Percentiles rank a stretch among this genome's conserved stretches.
phyloP scores from a whole-genome alignment of 2,888 invertebrate species.

The Caradrina clavipalpis region DNA sequence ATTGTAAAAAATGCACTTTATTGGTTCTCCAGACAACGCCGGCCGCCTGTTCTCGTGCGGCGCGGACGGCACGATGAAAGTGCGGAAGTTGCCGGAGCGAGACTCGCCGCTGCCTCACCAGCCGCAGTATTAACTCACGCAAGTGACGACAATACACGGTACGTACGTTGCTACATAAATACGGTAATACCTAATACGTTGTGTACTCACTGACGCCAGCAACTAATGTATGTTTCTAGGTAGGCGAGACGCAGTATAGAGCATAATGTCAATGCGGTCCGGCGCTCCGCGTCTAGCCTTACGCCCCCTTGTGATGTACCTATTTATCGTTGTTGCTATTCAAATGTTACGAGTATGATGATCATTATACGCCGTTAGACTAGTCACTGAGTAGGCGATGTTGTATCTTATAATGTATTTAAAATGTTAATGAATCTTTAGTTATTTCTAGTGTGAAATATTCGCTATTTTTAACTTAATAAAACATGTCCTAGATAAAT shows the following conservation, averaged over 20 bases:
- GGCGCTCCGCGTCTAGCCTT: slow-evolving; percentile 69
- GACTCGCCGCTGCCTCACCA: slow-evolving; percentile 82
- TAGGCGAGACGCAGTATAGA: slow-evolving; percentile 65
- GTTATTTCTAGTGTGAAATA: slow-evolving; percentile 87
- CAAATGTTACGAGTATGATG: slow-evolving; percentile 83
- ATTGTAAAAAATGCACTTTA: too few species aligned
- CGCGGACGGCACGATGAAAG: slow-evolving; percentile 99
- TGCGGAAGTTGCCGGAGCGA: slow-evolving; percentile 97
- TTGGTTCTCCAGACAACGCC: slow-evolving; percentile 92
- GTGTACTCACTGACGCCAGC: neutral
- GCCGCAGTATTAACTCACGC: slow-evolving; percentile 74
- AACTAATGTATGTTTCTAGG: slow-evolving; percentile 53
- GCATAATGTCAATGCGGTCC: slow-evolving; percentile 48
- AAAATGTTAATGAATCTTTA: slow-evolving; percentile 88
- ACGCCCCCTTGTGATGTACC: slow-evolving; percentile 80
- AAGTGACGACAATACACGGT: slow-evolving; percentile 33
- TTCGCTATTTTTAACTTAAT: slow-evolving; percentile 84
- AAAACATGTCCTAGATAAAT: slow-evolving; percentile 81
- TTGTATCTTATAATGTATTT: slow-evolving; percentile 88
- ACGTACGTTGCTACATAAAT: neutral
- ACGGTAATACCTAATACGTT: neutral
- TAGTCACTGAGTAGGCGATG: slow-evolving; percentile 90
- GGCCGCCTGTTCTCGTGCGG: slow-evolving; percentile 99
- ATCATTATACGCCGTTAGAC: slow-evolving; percentile 86
- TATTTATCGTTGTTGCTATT: slow-evolving; percentile 86